Percentiles rank a stretch among this genome's conserved stretches.
These are phyloP conservation scores for Syngnathus typhle DNA, from an alignment of 2,113 vertebrate genomes.

Conservation along the genomic window DNA sequence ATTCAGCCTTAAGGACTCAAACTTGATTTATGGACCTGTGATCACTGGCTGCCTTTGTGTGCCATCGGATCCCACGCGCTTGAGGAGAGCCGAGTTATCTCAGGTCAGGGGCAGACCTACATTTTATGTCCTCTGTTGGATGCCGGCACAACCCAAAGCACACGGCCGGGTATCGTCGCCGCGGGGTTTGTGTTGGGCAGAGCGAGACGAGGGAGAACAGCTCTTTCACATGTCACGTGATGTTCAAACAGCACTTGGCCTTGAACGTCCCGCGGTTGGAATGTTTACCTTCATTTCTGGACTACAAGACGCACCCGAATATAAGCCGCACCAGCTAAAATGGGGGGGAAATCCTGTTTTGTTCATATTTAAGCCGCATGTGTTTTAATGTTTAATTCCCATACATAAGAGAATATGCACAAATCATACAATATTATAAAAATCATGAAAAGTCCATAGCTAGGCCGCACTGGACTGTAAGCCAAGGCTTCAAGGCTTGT, in stretches of 20 bases:
- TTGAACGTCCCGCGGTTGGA: conserved; percentile 56
- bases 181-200: conserved; percentile 25
- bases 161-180: conserved; percentile 4
- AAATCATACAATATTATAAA: too few relatives aligned
- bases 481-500: too few relatives aligned
- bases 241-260: conserved; percentile 54
- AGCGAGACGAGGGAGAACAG: conserved; percentile 10
- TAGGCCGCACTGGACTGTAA: too few relatives aligned
- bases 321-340: too few relatives aligned
- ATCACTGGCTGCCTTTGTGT: not conserved
- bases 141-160: conserved; percentile 7
- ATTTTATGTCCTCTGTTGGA: conserved; percentile 27
- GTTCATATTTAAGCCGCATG: too few relatives aligned
- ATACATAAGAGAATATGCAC: too few relatives aligned
- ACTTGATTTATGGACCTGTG: too few relatives aligned
- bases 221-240: conserved; percentile 57
- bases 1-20: not conserved
- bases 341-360: too few relatives aligned
- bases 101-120: conserved; percentile 45
- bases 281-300: conserved; percentile 42
- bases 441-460: too few relatives aligned
- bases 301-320: too few relatives aligned
- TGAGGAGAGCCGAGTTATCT: conserved; percentile 31
- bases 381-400: too few relatives aligned
- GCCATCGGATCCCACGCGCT: conserved; percentile 3